Evolutionary conservation across 2,113 vertebrate genomes (phyloP).

Genomic region (Oreotragus oreotragus): DNA sequence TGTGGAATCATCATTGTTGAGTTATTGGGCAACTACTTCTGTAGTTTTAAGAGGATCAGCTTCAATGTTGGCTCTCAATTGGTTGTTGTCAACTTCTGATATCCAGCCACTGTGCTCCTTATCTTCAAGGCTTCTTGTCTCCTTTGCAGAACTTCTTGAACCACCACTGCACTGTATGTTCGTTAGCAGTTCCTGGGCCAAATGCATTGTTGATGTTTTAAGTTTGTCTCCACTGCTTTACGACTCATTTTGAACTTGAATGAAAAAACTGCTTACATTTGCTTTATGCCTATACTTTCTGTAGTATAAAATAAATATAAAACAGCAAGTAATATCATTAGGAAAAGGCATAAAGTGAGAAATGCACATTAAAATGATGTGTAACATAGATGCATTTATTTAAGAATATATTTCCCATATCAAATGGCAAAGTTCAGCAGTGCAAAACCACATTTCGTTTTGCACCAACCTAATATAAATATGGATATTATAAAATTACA

Average conservation of each 20-base stretch:
- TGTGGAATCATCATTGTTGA: accelerated
- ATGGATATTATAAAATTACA: not conserved
- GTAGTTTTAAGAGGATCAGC: not conserved
- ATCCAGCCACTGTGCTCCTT: not conserved
- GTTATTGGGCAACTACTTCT: not conserved
- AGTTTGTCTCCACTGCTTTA: not conserved
- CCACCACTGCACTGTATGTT: not conserved
- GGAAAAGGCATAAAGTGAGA: not conserved
- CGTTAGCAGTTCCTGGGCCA: not conserved
- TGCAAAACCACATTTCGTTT: not conserved
- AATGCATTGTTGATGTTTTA: not conserved
- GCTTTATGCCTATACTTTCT: not conserved
- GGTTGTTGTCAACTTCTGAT: not conserved
- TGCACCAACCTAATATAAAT: not conserved
- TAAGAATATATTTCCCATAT: not conserved
- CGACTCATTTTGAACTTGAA: not conserved
- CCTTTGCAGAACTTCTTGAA: not conserved
- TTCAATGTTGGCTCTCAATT: not conserved
- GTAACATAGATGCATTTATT: not conserved
- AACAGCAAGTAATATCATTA: not conserved
- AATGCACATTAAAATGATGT: not conserved
- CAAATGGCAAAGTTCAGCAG: not conserved
- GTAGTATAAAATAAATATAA: not conserved
- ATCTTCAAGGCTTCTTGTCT: not conserved
- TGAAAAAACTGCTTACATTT: not conserved